A percentile compares a stretch with the other conserved stretches of the same genome.
Conservation (phyloP, 1,140 invertebrate species). For the Drosophila saltans region DNA sequence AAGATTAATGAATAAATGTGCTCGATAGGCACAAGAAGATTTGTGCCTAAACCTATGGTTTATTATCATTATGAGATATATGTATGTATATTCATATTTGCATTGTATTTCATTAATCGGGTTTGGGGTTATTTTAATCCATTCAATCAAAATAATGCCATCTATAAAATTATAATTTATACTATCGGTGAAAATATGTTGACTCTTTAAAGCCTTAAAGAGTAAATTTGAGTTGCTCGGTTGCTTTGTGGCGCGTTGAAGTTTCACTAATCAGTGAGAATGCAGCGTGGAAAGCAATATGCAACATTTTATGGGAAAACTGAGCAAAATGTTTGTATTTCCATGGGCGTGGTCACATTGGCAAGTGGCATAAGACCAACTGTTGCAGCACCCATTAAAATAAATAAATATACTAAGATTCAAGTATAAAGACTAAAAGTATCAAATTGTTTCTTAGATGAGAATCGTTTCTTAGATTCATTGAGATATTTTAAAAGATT, state of each 20-base stretch:
- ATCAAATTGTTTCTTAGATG: too few relatives aligned
- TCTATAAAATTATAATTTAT: constrained; percentile 2
- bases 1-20: constrained; percentile 77
- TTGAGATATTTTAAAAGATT: too few relatives aligned
- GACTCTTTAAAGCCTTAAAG: not conserved
- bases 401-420: too few relatives aligned
- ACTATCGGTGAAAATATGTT: not conserved
- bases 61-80: too few relatives aligned
- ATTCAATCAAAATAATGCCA: not conserved
- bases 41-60: too few relatives aligned
- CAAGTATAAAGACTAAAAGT: too few relatives aligned
- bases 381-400: too few relatives aligned
- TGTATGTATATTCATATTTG: too few relatives aligned
- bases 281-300: constrained; percentile 33
- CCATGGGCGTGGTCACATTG: not conserved
- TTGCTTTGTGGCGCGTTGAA: constrained; percentile 57
- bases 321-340: constrained; percentile 28
- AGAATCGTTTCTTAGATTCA: too few relatives aligned
- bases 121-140: not conserved
- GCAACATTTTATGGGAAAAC: constrained; percentile 46
- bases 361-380: too few relatives aligned
- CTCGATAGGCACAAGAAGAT: constrained; percentile 2
- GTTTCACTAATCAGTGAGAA: constrained; percentile 64
- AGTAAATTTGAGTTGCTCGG: constrained; percentile 3
- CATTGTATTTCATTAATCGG: too few relatives aligned